Base-by-base conservation (phyloP, 2,888 invertebrate species). In the Molanna angustata region DNA sequence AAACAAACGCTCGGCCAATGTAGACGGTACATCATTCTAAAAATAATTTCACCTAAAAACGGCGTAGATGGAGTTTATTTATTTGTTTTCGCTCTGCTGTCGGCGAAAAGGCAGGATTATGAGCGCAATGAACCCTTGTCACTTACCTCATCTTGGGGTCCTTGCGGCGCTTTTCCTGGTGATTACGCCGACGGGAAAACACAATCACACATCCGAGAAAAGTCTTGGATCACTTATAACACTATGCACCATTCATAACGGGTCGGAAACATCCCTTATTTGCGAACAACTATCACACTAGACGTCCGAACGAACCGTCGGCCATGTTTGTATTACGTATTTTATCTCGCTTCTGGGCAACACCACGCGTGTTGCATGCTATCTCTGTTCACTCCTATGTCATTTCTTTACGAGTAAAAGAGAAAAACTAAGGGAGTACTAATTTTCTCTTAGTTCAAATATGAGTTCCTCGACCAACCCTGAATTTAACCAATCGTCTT, bases 401-500 rank as follows among this genome's bases (percentile, higher is more conserved):
- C 2, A 17, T 13, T 13, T 11, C 22, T 20, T 4, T 11, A 21
- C 19, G 16, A 14, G 22, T 16, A 27, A 35, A 20, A 47, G 47
- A 47, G 35, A 47, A 33, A 37, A 2, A 37, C 6, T 13, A 9
- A 17, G n/a, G 4, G 3, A 3, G 20, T 16, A 20, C 18, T 37
- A 4, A 19, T 47, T 33, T 40, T 20, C 9, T 21, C 16, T 16
- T 19, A 33, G 22, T 22, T 44, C 27, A 50, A 33, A 52, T 33
- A 43, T n/a, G 33, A 41, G 49, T 37, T 49, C 39, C 27, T 46
- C 52, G 51, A 55, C 51, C 55, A 55, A 48, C 55, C 55, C 55
- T 47, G 48, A 55, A 55, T 39, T 18, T 47, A 47, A 51, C 55
- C 55, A 55, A 55, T 48, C 55, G 48, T 48, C 21, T 52, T 39